Base-by-base conservation (phyloP, 2,888 invertebrate species). In the Melanotus villosus region DNA sequence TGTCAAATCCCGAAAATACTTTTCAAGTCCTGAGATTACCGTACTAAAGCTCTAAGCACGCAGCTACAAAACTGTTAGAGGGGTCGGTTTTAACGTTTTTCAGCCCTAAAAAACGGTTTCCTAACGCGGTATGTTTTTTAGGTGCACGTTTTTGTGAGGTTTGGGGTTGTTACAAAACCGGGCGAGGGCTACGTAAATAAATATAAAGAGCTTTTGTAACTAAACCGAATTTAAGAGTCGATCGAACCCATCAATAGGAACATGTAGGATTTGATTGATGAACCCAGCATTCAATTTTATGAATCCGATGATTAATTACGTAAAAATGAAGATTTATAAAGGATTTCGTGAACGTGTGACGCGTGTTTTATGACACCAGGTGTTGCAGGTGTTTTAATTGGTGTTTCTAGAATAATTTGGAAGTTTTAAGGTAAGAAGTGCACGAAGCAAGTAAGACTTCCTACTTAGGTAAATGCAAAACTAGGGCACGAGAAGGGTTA, bases 1-100 rank as follows among this genome's bases (percentile, higher is more conserved):
- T 10, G n/a, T 9, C 21, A 47, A 47, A n/a, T 10, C n/a, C n/a
- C 21, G n/a, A 21, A 26, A 47, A 23, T n/a, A 12, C 23, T 19
- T 47, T 12, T 47, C 23, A 21, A 47, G 26, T 43, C n/a, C 12
- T 19, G 23, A 47, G 26, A 47, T 47, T 47, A 47, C 47, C 47
- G 23, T 23, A 47, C 47, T 47, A 21, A 47, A 23, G 47, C 23
- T 23, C 47, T 2, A 26, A 47, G 47, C 47, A 26, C 34, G 52
- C 32, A 52, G 10, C 32, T 18, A 32, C n/a, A n/a, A n/a, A n/a
- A n/a, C n/a, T n/a, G n/a, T n/a, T n/a, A 5, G 9, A 10, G 4
- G 7, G 4, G 52, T 12, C 5, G 52, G 30, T 18, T 19, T 23
- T 19, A 18, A n/a, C 3, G 32, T 2, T 23, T 30, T 50, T 21